phyloP scores from a whole-genome alignment of 1,140 invertebrate genomes.

The Amphibalanus amphitrite region DNA sequence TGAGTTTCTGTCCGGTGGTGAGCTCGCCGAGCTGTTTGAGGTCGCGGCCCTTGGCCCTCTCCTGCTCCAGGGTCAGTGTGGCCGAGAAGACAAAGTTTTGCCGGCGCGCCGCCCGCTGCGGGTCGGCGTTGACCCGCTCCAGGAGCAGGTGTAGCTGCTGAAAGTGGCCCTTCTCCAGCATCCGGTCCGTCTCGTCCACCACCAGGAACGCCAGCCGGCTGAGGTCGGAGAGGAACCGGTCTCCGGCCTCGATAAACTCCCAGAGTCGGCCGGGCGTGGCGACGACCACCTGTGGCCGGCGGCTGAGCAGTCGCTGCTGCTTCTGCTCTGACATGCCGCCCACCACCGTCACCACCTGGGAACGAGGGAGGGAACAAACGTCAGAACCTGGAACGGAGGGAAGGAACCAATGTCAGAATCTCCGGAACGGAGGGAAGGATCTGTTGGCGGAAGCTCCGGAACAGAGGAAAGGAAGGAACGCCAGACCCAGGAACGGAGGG shows the following conservation, averaged over 20 bases:
- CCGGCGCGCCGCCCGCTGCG: neutral
- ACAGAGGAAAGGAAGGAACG: too few species aligned
- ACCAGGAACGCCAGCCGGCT: constrained; percentile 59
- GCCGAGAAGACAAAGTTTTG: constrained; percentile 7
- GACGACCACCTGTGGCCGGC: constrained; percentile 76
- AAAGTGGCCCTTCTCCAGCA: constrained; percentile 94
- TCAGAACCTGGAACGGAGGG: too few species aligned
- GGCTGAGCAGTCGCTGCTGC: constrained; percentile 63
- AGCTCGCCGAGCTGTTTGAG: too few species aligned
- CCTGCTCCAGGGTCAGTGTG: neutral
- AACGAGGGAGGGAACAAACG: neutral
- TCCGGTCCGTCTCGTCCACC: constrained; percentile 96
- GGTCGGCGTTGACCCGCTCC: constrained; percentile 49
- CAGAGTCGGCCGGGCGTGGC: constrained; percentile 90
- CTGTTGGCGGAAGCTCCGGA: too few species aligned
- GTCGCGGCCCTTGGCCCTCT: too few species aligned
- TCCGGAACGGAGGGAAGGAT: too few species aligned
- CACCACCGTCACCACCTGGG: constrained; percentile 34
- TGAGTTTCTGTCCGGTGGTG: too few species aligned
- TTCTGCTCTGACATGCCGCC: constrained; percentile 81
- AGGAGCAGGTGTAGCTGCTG: constrained; percentile 71
- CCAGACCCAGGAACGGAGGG: too few species aligned
- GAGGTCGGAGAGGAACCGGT: constrained; percentile 51
- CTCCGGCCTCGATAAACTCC: constrained; percentile 68
- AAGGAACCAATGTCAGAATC: too few species aligned